Evolutionary conservation across 2,888 invertebrate species (phyloP), one percentile per base, ranked within the genome.

Genomic region (Argynnis bischoffii): DNA sequence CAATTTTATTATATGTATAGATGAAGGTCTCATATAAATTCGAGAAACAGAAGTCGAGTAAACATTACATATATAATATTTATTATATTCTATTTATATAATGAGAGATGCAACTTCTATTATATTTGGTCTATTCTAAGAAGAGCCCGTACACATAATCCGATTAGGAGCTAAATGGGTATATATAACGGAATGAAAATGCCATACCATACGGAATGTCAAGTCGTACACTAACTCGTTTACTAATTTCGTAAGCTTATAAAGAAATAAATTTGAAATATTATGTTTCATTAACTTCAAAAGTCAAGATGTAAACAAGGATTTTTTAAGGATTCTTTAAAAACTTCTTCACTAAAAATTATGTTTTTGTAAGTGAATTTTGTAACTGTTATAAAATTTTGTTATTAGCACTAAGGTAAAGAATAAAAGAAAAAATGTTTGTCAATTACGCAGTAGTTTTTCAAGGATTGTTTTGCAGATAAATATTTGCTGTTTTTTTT

Each of bases 151-250:
- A 81, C 76, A 70, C 78, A 60, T 63, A 81, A 91, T 90, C 91
- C 84, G 91, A 90, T 91, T 91, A 91, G 77, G 79, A 79, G 81
- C 80, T 87, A 87, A 84, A 82, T 80, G 82, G 81, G 78, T 78
- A 80, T 78, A 75, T 77, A 80, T 84, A 87, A 83, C 85, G 84
- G 84, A 72, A 70, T 67, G 73, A 73, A 72, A 70, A 69, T 72
- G 70, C 67, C 73, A 67, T 73, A 72, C 50, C 70, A 71, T 75
- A 69, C 71, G 66, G 72, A 69, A 72, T 76, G 76, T 76, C 76
- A 72, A 70, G 53, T 70, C 70, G 68, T 63, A 66, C 71, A 73
- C 69, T 69, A 69, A 75, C 71, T 72, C 59, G 21, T 59, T 59
- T 59, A 48, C 47, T 77, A 76, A 75, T 73, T 72, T 74, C 64